Conservation (phyloP, 1,140 invertebrate species). For the Micrasema minimum region DNA sequence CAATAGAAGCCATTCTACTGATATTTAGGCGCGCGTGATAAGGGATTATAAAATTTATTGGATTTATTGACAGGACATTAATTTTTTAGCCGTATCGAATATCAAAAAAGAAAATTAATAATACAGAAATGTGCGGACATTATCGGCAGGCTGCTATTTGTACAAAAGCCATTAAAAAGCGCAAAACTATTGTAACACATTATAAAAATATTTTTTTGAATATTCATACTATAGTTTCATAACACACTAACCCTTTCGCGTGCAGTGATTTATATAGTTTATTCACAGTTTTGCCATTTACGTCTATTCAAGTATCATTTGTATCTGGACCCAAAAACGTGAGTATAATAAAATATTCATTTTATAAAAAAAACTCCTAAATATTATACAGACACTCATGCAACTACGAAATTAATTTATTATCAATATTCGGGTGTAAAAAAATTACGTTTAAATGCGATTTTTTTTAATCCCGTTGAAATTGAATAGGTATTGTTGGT, state of each 20-base stretch:
- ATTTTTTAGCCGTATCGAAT: constrained; percentile 50
- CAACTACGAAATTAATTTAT: too few species aligned
- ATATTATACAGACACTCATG: too few species aligned
- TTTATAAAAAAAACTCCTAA: too few species aligned
- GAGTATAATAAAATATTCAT: too few species aligned
- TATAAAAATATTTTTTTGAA: constrained; percentile 38
- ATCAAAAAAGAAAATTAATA: constrained; percentile 49
- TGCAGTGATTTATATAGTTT: constrained; percentile 17
- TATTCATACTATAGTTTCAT: constrained; percentile 36
- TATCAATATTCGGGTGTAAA: too few species aligned
- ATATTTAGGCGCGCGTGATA: constrained; percentile 45
- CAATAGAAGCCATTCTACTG: constrained; percentile 39
- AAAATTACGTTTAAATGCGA: too few species aligned
- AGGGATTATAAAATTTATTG: constrained; percentile 53
- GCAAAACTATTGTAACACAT: constrained; percentile 19
- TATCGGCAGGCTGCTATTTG: constrained; percentile 47
- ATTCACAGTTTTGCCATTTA: too few species aligned
- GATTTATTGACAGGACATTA: constrained; percentile 53
- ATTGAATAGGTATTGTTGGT: too few species aligned
- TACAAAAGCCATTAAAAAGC: constrained; percentile 46
- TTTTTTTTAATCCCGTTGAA: too few species aligned
- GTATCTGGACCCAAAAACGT: neutral
- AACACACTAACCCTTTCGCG: constrained; percentile 23
- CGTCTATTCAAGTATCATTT: too few species aligned
- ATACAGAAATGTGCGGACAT: constrained; percentile 39